Evolutionary conservation across 1,140 invertebrate species (phyloP), one percentile per base, ranked within the genome.

Genomic region (Vanessa atalanta): DNA sequence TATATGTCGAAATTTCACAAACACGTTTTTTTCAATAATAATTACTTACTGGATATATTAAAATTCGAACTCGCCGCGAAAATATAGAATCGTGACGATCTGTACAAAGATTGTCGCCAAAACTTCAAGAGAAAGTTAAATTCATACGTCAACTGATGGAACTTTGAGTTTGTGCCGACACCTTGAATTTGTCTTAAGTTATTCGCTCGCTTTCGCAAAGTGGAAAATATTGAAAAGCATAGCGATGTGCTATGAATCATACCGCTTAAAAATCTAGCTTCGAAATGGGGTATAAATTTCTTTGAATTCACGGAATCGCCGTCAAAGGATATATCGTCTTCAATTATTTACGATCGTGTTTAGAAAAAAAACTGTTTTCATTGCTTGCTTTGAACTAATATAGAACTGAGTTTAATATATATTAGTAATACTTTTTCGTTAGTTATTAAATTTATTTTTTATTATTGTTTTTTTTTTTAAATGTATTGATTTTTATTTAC

Each of bases 221-320:
- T 60, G 23, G 31, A 60, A 60, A 60, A 60, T 60, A 60, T 60
- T 60, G 55, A 60, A 60, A 60, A 60, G 20, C 55, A 60, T 60
- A 26, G 55, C 55, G 55, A 60, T 26, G 55, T 8, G n/a, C 20
- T 23, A 60, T 60, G 14, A 60, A 60, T 60, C 55, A 26, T 26
- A 60, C 23, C 55, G 55, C 15, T 60, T 26, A 26, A 60, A 60
- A 26, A 60, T 60, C 55, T 23, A 3, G 23, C 55, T 60, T 60
- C 15, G 15, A 31, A 60, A 31, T 60, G 13, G 55, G 12, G 13
- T 60, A 60, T 60, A 20, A 60, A 60, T 60, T 26, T 15, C 55
- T n/a, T 23, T 60, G 3, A 60, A 60, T 60, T 26, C 23, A 60
- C 5, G 55, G 55, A 60, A 60, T 26, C 6, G 55, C 55, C 11